phyloP scores from a whole-genome alignment of 2,113 vertebrate genomes.

The Melanocharis versteri region DNA sequence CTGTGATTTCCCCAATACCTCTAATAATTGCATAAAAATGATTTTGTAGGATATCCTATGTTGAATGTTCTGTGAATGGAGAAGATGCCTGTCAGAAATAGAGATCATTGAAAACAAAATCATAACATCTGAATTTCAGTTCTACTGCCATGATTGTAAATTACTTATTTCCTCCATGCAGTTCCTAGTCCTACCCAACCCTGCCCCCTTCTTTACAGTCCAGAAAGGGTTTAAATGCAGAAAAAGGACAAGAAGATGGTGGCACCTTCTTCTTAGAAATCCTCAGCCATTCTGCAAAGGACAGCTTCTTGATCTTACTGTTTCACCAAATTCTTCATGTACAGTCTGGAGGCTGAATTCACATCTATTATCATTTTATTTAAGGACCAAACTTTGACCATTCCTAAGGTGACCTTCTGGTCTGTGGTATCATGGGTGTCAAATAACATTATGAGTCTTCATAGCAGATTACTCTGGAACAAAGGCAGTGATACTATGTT shows the following conservation, averaged over 20 bases:
- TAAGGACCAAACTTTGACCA: background rate
- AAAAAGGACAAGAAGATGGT: background rate
- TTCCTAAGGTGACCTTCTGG: background rate
- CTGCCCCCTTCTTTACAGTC: background rate
- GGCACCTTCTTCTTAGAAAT: background rate
- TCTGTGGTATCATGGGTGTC: background rate
- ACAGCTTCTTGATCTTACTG: background rate
- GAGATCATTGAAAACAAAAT: background rate
- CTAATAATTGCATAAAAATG: background rate
- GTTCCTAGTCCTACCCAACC: background rate
- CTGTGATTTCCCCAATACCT: background rate
- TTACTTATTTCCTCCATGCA: background rate
- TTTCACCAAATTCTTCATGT: background rate
- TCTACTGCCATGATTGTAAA: background rate
- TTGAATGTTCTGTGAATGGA: background rate
- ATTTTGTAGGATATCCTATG: background rate
- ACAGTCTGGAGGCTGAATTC: background rate
- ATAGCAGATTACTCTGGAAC: background rate
- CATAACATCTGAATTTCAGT: background rate
- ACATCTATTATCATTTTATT: background rate
- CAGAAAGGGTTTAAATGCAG: background rate
- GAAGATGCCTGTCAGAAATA: background rate
- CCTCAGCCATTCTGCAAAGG: background rate
- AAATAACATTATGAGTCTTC: background rate
- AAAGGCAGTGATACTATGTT: background rate